phyloP scores from a whole-genome alignment of 1,140 invertebrate species.

The Bombus fervidus region DNA sequence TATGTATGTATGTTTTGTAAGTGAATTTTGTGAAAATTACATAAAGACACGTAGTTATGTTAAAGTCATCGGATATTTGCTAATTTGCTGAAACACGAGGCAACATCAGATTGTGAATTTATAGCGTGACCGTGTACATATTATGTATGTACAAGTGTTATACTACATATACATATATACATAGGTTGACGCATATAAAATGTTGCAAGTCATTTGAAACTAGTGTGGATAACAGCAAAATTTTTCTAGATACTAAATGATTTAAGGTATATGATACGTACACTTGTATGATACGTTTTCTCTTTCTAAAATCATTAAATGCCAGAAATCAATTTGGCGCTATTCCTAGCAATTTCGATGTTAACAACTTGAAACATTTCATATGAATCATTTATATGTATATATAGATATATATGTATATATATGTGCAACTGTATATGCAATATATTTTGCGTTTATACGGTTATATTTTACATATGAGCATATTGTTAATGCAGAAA shows the following conservation, averaged over 20 bases:
- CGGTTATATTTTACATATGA: slow-evolving; percentile 72
- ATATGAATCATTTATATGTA: background rate
- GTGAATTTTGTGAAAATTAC: slow-evolving; percentile 14
- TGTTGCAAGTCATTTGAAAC: background rate
- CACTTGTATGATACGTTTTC: background rate
- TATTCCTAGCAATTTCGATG: background rate
- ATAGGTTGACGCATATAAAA: background rate
- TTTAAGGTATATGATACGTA: background rate
- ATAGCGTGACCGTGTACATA: slow-evolving; percentile 53
- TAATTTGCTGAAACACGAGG: slow-evolving; percentile 49
- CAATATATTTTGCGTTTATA: slow-evolving; percentile 73
- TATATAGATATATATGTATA: slow-evolving; percentile 18
- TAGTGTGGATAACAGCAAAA: background rate
- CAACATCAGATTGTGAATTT: slow-evolving; percentile 52
- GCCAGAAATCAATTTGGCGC: background rate
- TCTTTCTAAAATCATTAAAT: background rate
- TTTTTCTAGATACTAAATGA: background rate
- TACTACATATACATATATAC: slow-evolving; percentile 50
- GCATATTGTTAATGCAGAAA: slow-evolving; percentile 58
- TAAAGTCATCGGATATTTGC: slow-evolving; percentile 6
- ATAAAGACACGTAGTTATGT: slow-evolving; percentile 23
- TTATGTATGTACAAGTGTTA: slow-evolving; percentile 66
- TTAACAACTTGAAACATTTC: background rate
- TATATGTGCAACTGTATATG: slow-evolving; percentile 77
- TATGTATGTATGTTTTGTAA: background rate